Percentiles rank a stretch among this genome's conserved stretches.
phyloP scores from a whole-genome alignment of 2,888 invertebrate genomes.

The Agrotis segetum region DNA sequence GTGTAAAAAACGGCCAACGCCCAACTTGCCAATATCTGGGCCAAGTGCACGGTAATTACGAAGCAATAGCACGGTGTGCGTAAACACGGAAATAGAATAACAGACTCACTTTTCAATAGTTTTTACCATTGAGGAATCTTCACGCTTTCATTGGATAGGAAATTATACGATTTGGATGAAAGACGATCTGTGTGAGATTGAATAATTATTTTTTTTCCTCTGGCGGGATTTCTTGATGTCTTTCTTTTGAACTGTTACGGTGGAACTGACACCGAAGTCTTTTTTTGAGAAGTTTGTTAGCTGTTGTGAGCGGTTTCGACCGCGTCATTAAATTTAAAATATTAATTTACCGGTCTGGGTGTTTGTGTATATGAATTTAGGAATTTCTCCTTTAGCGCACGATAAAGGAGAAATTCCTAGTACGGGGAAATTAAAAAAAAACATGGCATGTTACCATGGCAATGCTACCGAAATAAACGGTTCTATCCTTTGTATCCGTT shows the following conservation, averaged over 20 bases:
- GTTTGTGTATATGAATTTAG: too few relatives aligned
- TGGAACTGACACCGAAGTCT: background rate
- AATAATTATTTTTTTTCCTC: constrained; percentile 32
- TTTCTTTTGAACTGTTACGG: constrained; percentile 15
- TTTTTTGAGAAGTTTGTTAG: background rate
- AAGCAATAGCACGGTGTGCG: constrained; percentile 55
- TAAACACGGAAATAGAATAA: constrained; percentile 65
- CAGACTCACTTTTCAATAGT: constrained; percentile 62
- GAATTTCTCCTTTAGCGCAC: too few relatives aligned
- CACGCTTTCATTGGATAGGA: constrained; percentile 69
- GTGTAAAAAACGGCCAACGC: constrained; percentile 77
- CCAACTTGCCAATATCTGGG: constrained; percentile 67
- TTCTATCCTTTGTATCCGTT: too few relatives aligned
- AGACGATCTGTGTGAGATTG: constrained; percentile 39
- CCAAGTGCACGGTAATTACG: constrained; percentile 72
- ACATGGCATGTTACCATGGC: too few relatives aligned
- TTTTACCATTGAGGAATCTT: constrained; percentile 63
- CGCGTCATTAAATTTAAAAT: too few relatives aligned
- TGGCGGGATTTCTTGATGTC: constrained; percentile 33
- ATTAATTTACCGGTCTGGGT: too few relatives aligned
- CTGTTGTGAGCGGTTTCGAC: too few relatives aligned
- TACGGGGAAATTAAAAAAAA: too few relatives aligned
- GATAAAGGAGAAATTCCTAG: too few relatives aligned
- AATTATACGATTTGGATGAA: constrained; percentile 57
- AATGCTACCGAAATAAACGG: too few relatives aligned